Base-by-base conservation (phyloP, 2,888 invertebrate genomes). In the Drosophila dives region DNA sequence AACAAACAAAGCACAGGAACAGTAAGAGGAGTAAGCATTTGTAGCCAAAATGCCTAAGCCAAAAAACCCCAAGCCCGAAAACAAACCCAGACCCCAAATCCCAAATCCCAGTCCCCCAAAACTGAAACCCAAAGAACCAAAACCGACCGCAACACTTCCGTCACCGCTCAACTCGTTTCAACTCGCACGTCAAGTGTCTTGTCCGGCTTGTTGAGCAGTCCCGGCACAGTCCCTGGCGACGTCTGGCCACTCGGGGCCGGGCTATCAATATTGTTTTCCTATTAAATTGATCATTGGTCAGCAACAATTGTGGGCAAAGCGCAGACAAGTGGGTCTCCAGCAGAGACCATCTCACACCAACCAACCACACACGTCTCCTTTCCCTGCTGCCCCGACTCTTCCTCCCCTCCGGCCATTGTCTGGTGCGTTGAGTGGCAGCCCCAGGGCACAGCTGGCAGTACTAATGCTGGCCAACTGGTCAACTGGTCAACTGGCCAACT, bases 251-350 rank as follows among this genome's bases (percentile, higher is more conserved):
- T 56, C 42, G 55, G 54, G 74, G 48, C 59, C 48, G 53, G 81
- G 84, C 89, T 90, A 91, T 91, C 90, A 91, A 92, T 92, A 92
- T 92, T 92, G 92, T 92, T 92, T 91, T 88, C 92, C 91, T 88
- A 92, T 92, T 92, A 92, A 92, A 92, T 89, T 92, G 92, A 92
- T 92, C 91, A 91, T 90, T 91, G 92, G 91, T 90, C 91, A 91
- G 85, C 83, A 83, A 83, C 87, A 86, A 86, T 86, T 82, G 85
- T 71, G 82, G 83, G 75, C 75, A 62, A 54, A 42, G 50, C 48
- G 66, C 64, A 68, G 38, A 72, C 66, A 64, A 59, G 50, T 66
- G 68, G 64, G 45, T 64, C 36, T 51, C 55, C 20, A 63, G 45
- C 42, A 59, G 51, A 12, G 51, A 12, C 23, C 8, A 45, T 45